A percentile compares a stretch with the other conserved stretches of the same genome.
Conservation (phyloP, 2,888 invertebrate species). For the Sipha maydis region DNA sequence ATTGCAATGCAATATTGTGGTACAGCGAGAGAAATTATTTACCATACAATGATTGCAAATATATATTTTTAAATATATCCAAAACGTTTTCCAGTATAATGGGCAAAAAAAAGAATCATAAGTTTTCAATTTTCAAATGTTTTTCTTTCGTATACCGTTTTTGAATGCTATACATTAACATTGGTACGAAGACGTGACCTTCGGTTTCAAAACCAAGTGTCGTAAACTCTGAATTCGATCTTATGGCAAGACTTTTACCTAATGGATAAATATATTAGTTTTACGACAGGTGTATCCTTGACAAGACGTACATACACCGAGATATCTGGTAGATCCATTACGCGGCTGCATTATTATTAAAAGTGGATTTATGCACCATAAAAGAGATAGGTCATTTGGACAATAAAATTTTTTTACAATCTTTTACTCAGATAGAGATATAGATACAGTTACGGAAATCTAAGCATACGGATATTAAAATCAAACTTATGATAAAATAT, state of each 20-base stretch:
- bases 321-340: neutral
- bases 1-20: too few species aligned
- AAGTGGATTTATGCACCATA: neutral
- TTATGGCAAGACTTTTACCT: neutral
- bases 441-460: neutral
- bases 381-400: neutral
- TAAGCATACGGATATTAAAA: neutral
- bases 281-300: constrained; percentile 19
- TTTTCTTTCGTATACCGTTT: neutral
- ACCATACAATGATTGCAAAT: too few species aligned
- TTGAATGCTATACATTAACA: neutral
- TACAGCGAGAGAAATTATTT: too few species aligned
- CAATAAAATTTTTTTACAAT: neutral
- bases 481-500: neutral
- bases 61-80: too few species aligned
- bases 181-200: neutral
- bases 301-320: neutral
- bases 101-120: too few species aligned
- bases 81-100: too few species aligned
- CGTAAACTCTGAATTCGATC: neutral
- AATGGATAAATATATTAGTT: neutral
- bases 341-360: neutral
- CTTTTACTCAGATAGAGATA: neutral
- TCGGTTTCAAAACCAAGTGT: neutral
- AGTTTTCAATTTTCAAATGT: neutral